These are phyloP conservation scores for Pimephales promelas DNA, from an alignment of 2,113 vertebrate genomes.

Conservation along the genomic window DNA sequence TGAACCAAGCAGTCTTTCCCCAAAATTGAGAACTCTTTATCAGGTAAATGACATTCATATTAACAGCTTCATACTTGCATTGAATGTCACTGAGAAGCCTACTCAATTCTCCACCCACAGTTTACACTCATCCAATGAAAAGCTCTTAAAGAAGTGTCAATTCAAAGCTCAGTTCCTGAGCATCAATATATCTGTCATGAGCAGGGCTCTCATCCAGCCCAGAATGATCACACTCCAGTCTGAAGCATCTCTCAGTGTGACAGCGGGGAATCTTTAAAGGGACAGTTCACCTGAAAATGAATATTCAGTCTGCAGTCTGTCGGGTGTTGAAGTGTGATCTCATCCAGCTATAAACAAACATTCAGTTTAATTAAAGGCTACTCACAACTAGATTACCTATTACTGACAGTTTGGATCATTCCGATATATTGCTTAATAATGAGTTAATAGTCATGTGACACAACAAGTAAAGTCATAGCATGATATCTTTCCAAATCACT, in stretches of 20 bases:
- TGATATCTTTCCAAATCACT: too few species aligned
- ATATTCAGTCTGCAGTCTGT: too few species aligned
- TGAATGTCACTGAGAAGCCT: neutral
- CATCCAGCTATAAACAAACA: neutral
- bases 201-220: conserved; percentile 27
- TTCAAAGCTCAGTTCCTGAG: conserved; percentile 10
- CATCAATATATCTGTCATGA: conserved; percentile 18
- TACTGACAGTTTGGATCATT: neutral
- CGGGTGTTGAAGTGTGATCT: conserved; percentile 32
- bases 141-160: conserved; percentile 29
- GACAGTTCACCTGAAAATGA: too few species aligned
- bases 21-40: neutral
- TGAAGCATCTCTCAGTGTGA: conserved; percentile 38
- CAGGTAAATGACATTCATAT: neutral
- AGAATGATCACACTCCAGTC: conserved; percentile 42
- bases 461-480: too few species aligned
- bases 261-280: conserved; percentile 42
- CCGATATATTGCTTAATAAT: too few species aligned
- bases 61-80: neutral
- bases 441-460: too few species aligned
- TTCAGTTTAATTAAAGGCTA: neutral
- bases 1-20: too few species aligned
- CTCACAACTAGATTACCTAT: neutral
- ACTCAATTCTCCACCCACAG: neutral
- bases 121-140: conserved; percentile 15